These are phyloP conservation scores for Xylocopa sonorina DNA, from an alignment of 1,140 invertebrate genomes.

Conservation along the genomic window DNA sequence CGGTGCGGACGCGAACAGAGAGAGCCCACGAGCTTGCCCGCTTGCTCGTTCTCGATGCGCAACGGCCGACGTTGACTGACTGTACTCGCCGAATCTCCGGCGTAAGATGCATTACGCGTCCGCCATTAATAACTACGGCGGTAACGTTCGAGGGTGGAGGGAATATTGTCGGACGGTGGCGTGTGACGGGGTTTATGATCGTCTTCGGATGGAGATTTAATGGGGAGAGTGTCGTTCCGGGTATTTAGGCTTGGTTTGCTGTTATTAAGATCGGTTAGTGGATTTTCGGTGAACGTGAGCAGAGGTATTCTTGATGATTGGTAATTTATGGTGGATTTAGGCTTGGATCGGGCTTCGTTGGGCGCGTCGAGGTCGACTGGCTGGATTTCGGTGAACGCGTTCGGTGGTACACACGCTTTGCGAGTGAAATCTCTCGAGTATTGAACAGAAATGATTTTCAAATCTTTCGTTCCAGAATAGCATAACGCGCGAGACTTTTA, in stretches of 20 bases:
- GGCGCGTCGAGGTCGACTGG: too few species aligned
- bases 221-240: not conserved
- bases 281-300: too few species aligned
- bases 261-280: not conserved
- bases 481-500: too few species aligned
- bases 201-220: not conserved
- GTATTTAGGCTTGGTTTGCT: not conserved
- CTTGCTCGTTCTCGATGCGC: conserved; percentile 5
- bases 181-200: not conserved
- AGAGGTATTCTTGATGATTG: too few species aligned
- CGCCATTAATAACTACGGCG: conserved; percentile 52
- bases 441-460: too few species aligned
- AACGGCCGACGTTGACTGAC: conserved; percentile 14
- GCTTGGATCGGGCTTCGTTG: too few species aligned
- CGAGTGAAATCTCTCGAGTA: too few species aligned
- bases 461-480: too few species aligned
- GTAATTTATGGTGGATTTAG: too few species aligned
- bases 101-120: conserved; percentile 55
- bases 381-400: too few species aligned
- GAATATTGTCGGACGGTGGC: not conserved
- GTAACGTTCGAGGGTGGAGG: too few species aligned
- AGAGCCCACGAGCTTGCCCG: not conserved
- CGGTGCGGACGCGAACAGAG: conserved; percentile 10
- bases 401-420: too few species aligned
- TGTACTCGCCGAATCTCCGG: conserved; percentile 51